These are phyloP conservation scores for Rhynchopsitta pachyrhyncha DNA, from an alignment of 2,113 vertebrate genomes.

Conservation along the genomic window DNA sequence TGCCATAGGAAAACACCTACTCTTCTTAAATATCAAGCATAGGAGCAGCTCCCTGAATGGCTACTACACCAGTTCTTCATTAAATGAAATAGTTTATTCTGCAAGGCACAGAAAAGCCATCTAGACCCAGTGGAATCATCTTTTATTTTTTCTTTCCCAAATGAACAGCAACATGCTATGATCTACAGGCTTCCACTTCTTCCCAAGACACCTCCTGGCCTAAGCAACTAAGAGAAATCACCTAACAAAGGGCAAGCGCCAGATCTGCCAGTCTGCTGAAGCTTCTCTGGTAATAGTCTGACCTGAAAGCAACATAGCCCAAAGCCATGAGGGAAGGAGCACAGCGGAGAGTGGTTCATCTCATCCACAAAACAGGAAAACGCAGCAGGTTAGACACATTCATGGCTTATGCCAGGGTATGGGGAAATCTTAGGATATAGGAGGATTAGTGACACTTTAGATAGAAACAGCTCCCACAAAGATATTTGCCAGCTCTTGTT, in stretches of 20 bases:
- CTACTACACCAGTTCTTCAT: neutral
- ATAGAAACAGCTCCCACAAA: neutral
- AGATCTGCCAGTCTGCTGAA: neutral
- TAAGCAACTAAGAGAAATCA: neutral
- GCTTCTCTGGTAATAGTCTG: constrained; percentile 2
- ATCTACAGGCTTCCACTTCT: neutral
- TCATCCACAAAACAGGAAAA: neutral
- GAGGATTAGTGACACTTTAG: neutral
- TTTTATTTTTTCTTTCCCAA: neutral
- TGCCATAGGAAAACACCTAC: neutral
- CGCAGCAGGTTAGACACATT: neutral
- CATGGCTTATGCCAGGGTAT: neutral
- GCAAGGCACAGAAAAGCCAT: neutral
- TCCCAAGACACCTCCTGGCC: neutral
- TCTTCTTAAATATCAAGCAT: neutral
- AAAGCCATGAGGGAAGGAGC: neutral
- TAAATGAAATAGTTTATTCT: accelerated
- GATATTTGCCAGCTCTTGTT: neutral
- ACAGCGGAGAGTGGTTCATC: neutral
- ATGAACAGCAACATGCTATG: accelerated
- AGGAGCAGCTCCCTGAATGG: neutral
- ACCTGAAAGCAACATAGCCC: neutral
- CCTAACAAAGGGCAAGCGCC: neutral
- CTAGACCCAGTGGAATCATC: neutral
- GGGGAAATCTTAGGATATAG: neutral